phyloP scores from a whole-genome alignment of 2,797 vertebrate species.

The Cynodonichthys magdalenae region DNA sequence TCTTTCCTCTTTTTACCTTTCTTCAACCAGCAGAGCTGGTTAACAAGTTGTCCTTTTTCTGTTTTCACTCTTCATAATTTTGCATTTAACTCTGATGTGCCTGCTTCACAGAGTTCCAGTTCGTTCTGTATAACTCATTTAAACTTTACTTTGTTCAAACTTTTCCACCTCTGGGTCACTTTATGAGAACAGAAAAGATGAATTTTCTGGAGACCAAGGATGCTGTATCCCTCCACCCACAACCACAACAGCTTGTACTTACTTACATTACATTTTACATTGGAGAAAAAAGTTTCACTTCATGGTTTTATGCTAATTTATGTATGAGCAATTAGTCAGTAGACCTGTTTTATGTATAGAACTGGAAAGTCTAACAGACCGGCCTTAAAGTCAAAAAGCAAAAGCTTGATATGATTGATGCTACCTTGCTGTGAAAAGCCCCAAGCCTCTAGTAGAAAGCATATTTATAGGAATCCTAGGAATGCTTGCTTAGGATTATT shows the following conservation, averaged over 20 bases:
- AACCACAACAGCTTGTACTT: background rate
- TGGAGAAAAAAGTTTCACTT: background rate
- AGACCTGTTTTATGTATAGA: no score
- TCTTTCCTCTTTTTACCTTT: background rate
- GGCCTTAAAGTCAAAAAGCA: constrained; percentile 18
- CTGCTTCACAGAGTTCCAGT: background rate
- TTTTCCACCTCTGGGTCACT: no score
- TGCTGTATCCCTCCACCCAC: background rate
- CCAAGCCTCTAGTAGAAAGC: constrained; percentile 20
- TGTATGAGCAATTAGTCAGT: background rate
- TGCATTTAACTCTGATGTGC: background rate
- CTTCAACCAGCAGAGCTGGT: background rate
- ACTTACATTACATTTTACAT: background rate
- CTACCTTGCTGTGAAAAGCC: constrained; percentile 8
- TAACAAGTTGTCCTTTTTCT: background rate
- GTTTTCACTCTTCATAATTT: background rate
- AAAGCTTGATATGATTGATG: constrained; percentile 36
- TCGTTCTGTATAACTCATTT: no score
- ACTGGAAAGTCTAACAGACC: no score
- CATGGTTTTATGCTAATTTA: background rate
- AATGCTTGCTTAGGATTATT: constrained; percentile 45
- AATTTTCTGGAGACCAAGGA: background rate
- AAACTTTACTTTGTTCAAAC: no score
- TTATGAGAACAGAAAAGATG: background rate
- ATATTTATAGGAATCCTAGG: constrained; percentile 27